Percentiles rank a stretch among this genome's conserved stretches.
Evolutionary conservation across 2,113 vertebrate species (phyloP).

Genomic region (Propithecus coquereli): DNA sequence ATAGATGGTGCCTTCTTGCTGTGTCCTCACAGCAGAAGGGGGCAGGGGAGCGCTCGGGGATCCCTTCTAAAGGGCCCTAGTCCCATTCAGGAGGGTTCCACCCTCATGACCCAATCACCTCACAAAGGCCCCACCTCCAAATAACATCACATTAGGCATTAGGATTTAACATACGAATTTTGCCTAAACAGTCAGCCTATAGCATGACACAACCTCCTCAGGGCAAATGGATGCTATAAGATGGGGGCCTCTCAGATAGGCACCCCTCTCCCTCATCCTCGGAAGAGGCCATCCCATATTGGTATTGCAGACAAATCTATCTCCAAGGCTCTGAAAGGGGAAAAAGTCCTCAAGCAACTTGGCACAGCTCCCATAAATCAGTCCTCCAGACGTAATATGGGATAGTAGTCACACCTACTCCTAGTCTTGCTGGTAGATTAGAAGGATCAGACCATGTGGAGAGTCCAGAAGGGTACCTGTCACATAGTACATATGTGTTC

Average conservation of each 20-base stretch:
- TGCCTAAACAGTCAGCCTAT: not conserved
- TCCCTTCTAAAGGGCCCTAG: not conserved
- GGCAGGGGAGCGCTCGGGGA: not conserved
- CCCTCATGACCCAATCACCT: not conserved
- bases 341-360: not conserved
- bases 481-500: not conserved
- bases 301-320: not conserved
- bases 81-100: not conserved
- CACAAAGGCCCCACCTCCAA: not conserved
- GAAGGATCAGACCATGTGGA: not conserved
- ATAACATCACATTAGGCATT: not conserved
- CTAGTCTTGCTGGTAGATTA: not conserved
- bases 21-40: not conserved
- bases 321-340: not conserved
- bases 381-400: not conserved
- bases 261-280: not conserved
- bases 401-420: not conserved
- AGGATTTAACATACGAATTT: not conserved
- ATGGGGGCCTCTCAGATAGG: not conserved
- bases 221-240: not conserved
- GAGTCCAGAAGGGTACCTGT: not conserved
- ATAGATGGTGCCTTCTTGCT: not conserved
- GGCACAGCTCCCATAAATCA: not conserved
- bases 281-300: not conserved
- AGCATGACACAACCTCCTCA: not conserved